These are phyloP conservation scores for Cryptocephalus moraei DNA, from an alignment of 2,888 invertebrate species.

Conservation along the genomic window DNA sequence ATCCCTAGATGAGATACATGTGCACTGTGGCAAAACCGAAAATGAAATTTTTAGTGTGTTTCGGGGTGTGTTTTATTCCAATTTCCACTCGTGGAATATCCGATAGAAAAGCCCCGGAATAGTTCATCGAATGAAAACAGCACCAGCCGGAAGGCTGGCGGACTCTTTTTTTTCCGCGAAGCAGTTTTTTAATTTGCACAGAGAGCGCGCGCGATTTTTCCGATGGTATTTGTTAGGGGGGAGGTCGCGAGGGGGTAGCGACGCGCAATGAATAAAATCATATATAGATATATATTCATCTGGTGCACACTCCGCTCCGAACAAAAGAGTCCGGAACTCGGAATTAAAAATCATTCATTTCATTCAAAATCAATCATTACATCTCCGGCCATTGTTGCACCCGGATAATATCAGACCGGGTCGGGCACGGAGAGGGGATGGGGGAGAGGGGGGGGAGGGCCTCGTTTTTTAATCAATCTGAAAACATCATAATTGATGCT, in stretches of 20 bases:
- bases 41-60: too few relatives aligned
- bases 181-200: conserved; percentile 30
- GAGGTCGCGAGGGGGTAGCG: conserved; percentile 23
- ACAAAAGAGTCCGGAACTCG: conserved; percentile 30
- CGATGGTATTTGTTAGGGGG: conserved; percentile 22
- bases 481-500: conserved; percentile 23
- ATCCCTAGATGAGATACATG: too few relatives aligned
- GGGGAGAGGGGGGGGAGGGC: conserved; percentile 4
- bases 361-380: conserved; percentile 37
- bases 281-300: conserved; percentile 38
- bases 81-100: too few relatives aligned
- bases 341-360: conserved; percentile 40
- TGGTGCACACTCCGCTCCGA: conserved; percentile 27
- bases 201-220: conserved; percentile 26
- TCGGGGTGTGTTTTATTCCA: too few relatives aligned
- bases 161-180: not conserved
- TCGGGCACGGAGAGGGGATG: too few relatives aligned
- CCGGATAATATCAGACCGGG: conserved; percentile 18
- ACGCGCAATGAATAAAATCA: conserved; percentile 37
- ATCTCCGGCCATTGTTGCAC: conserved; percentile 24
- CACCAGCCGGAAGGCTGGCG: conserved; percentile 1
- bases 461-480: conserved; percentile 19
- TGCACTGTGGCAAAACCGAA: too few relatives aligned
- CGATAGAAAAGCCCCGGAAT: not conserved
- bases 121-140: conserved; percentile 9